Conservation (phyloP, 2,797 vertebrate species). For the Anas bernieri region DNA sequence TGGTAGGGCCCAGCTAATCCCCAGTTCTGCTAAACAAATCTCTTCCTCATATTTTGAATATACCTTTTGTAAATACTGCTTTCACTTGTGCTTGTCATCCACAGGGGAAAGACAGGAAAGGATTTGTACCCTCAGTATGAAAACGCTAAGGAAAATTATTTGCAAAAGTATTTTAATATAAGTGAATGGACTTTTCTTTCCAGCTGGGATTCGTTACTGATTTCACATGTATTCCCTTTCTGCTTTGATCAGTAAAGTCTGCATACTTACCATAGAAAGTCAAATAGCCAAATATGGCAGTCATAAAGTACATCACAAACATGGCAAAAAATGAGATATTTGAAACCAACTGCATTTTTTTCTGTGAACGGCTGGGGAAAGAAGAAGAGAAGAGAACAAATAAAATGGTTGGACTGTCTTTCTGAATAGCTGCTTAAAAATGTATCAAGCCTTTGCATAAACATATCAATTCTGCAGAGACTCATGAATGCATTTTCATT, state of each 20-base stretch:
- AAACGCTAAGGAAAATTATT: not conserved
- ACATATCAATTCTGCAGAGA: not conserved
- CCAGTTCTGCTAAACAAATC: not conserved
- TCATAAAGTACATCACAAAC: constrained; percentile 96
- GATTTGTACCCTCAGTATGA: not conserved
- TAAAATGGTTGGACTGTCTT: constrained; percentile 17
- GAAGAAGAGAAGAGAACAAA: constrained; percentile 43
- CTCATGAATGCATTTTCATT: constrained; percentile 6
- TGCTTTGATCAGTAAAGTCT: constrained; percentile 12
- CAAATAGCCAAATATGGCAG: constrained; percentile 94
- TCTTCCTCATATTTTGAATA: not conserved
- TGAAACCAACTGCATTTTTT: constrained; percentile 93
- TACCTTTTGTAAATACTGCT: not conserved
- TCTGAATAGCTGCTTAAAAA: constrained; percentile 34
- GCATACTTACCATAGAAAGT: constrained; percentile 91
- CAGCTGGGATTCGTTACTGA: not conserved
- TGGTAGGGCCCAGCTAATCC: not conserved
- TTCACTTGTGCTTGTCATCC: not conserved
- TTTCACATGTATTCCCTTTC: constrained; percentile 15
- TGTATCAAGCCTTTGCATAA: constrained; percentile 6
- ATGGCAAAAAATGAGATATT: constrained; percentile 94
- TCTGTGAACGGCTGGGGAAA: constrained; percentile 87
- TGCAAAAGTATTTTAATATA: constrained; percentile 10
- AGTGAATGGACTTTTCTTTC: not conserved
- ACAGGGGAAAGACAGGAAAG: not conserved